Evolutionary conservation across 2,888 invertebrate genomes (phyloP).

Genomic region (Chloroclysta siterata): DNA sequence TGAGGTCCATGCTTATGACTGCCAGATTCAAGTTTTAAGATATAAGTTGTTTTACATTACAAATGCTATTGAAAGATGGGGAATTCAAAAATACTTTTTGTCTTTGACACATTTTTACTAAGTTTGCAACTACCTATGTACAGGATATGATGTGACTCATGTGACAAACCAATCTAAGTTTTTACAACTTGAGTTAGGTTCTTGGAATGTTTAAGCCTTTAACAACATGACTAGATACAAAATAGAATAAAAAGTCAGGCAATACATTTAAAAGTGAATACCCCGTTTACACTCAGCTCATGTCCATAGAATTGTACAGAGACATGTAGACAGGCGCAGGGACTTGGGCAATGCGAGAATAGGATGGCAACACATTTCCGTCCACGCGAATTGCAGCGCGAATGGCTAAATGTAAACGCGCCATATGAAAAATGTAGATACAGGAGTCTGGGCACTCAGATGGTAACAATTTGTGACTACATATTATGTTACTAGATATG

Average conservation of each 20-base stretch:
- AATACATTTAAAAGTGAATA: constrained; percentile 7
- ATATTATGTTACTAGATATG: no score
- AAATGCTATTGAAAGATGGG: constrained; percentile 30
- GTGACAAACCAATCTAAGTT: constrained; percentile 67
- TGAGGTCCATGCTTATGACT: neutral
- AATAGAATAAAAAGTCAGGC: constrained; percentile 44
- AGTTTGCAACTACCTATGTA: constrained; percentile 33
- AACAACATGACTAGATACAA: constrained; percentile 67
- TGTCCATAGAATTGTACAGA: no score
- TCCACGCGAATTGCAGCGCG: no score
- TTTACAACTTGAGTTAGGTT: constrained; percentile 70
- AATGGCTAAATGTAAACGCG: no score
- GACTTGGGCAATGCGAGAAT: no score
- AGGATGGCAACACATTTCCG: no score
- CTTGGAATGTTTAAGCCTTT: constrained; percentile 82
- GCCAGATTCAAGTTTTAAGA: constrained; percentile 11
- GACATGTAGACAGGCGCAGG: no score
- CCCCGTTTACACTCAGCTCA: no score
- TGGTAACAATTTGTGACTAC: no score
- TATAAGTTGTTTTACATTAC: constrained; percentile 25
- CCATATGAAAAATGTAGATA: constrained; percentile 26
- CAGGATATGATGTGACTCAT: constrained; percentile 44
- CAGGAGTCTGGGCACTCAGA: no score
- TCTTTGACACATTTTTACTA: constrained; percentile 22
- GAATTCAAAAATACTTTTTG: constrained; percentile 3